Evolutionary conservation across 1,140 invertebrate species (phyloP).

Genomic region (Conus betulinus): DNA sequence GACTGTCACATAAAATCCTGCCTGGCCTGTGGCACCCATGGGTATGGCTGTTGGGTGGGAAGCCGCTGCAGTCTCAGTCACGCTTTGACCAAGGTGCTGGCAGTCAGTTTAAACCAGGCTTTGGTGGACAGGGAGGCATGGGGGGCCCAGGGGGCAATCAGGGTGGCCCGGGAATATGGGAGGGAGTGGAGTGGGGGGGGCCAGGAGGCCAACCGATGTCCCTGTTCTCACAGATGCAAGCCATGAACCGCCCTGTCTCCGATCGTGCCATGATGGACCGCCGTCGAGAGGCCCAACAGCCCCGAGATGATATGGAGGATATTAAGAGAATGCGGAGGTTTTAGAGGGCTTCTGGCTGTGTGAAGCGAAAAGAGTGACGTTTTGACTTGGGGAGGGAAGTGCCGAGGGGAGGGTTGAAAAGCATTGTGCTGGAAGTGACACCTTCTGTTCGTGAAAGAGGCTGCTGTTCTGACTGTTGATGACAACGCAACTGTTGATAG

Average conservation of each 20-base stretch:
- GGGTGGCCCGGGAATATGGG: not conserved
- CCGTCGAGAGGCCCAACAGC: not conserved
- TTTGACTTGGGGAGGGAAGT: not conserved
- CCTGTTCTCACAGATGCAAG: not conserved
- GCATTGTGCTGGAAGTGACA: no score
- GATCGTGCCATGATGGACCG: not conserved
- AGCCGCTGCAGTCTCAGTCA: not conserved
- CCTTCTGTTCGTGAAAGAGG: no score
- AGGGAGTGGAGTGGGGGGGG: not conserved
- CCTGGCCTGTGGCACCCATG: not conserved
- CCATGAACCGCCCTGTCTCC: not conserved
- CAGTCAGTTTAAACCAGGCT: not conserved
- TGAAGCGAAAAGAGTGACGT: not conserved
- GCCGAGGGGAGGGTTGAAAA: no score
- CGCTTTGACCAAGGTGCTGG: conserved; percentile 4
- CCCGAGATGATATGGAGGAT: not conserved
- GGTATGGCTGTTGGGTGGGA: not conserved
- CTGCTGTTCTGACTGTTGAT: not conserved
- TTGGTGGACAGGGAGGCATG: not conserved
- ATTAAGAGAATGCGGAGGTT: not conserved
- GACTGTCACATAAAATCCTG: no score
- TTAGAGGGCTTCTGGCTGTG: not conserved
- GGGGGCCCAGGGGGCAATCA: not conserved
- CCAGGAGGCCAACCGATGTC: not conserved
- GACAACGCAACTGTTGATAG: not conserved